Evolutionary conservation across 2,888 invertebrate genomes (phyloP).

Genomic region (Drosophila meridiana): DNA sequence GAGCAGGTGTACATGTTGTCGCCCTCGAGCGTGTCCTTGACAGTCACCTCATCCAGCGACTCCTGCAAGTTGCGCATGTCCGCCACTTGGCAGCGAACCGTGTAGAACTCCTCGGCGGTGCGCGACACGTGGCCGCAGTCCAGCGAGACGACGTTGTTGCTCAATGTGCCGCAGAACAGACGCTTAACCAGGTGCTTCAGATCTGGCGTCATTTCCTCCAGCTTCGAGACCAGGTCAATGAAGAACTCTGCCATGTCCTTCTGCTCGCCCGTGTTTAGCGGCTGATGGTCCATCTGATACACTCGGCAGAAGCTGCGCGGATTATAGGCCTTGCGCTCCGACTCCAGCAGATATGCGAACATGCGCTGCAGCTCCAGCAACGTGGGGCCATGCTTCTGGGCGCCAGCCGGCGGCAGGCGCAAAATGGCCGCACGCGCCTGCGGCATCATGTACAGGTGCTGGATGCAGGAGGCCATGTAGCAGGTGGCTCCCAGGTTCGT

Average conservation of each 20-base stretch:
- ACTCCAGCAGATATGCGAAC: slow-evolving; percentile 97
- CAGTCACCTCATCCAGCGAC: slow-evolving; percentile 97
- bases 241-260: slow-evolving; percentile 99
- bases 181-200: slow-evolving; percentile 95
- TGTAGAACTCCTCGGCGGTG: slow-evolving; percentile 98
- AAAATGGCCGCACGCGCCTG: slow-evolving; percentile 94
- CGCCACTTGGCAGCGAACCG: slow-evolving; percentile 97
- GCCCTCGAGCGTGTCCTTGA: slow-evolving; percentile 97
- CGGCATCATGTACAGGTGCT: slow-evolving; percentile 98
- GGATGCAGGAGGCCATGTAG: slow-evolving; percentile 99
- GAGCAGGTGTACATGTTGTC: slow-evolving; percentile 99
- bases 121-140: slow-evolving; percentile 98
- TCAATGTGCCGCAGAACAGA: slow-evolving; percentile 96
- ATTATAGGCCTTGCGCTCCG: slow-evolving; percentile 97
- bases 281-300: slow-evolving; percentile 98
- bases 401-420: slow-evolving; percentile 89
- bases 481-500: slow-evolving; percentile 98
- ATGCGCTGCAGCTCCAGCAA: slow-evolving; percentile 95
- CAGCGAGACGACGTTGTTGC: slow-evolving; percentile 97
- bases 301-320: slow-evolving; percentile 97
- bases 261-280: slow-evolving; percentile 97
- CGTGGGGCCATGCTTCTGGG: slow-evolving; percentile 92
- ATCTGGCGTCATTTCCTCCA: slow-evolving; percentile 97
- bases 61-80: slow-evolving; percentile 98
- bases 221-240: slow-evolving; percentile 96